A percentile compares a stretch with the other conserved stretches of the same genome.
Evolutionary conservation across 2,113 vertebrate species (phyloP).

Genomic region (Nematolebias whitei): DNA sequence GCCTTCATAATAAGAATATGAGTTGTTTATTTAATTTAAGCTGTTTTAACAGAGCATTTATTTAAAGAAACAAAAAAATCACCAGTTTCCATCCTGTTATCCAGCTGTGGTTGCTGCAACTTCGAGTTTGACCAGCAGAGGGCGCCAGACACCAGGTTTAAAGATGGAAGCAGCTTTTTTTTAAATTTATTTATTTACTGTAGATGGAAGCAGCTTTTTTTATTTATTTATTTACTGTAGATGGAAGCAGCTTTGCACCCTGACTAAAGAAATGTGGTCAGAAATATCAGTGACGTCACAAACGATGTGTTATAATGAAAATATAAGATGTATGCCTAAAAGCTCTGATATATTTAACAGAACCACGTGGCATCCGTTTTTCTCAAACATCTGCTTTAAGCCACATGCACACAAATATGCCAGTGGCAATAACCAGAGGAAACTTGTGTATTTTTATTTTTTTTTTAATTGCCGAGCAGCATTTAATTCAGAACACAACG

Average conservation of each 20-base stretch:
- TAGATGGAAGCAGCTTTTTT: too few relatives aligned
- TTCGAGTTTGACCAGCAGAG: conserved; percentile 55
- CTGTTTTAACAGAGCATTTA: too few relatives aligned
- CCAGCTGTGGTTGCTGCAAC: conserved; percentile 16
- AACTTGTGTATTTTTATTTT: conserved; percentile 32
- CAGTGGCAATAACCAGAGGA: conserved; percentile 24
- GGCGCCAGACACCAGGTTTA: conserved; percentile 34
- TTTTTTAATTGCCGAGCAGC: conserved; percentile 52
- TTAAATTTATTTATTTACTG: too few relatives aligned
- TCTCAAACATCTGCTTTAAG: not conserved
- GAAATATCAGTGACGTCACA: conserved; percentile 8
- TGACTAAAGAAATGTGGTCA: not conserved
- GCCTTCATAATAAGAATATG: too few relatives aligned
- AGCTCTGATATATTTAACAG: too few relatives aligned
- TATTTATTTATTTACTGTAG: too few relatives aligned
- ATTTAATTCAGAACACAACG: conserved; percentile 59
- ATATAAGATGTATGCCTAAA: not conserved
- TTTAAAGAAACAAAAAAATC: too few relatives aligned
- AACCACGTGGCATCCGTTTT: too few relatives aligned
- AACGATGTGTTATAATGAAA: not conserved
- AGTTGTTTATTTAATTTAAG: too few relatives aligned
- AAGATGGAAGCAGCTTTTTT: too few relatives aligned
- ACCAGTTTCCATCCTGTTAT: not conserved
- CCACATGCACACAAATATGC: not conserved
- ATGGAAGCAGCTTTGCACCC: too few relatives aligned